Percentiles rank a stretch among this genome's conserved stretches.
Conservation (phyloP, 1,140 invertebrate genomes). For the Ips nitidus region DNA sequence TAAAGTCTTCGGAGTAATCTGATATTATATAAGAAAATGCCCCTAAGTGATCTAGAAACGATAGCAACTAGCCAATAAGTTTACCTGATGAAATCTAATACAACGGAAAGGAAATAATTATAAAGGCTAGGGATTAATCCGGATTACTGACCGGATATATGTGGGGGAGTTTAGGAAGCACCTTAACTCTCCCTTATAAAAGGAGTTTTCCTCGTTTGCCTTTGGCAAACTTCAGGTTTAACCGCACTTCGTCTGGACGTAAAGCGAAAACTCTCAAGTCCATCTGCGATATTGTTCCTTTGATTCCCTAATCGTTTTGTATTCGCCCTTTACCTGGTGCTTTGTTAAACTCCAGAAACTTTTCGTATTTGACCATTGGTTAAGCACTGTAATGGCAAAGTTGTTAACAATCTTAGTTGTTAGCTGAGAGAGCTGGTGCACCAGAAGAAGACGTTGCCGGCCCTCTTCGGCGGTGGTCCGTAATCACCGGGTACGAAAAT, state of each 20-base stretch:
- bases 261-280: no score
- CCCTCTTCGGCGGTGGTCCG: constrained; percentile 46
- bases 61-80: constrained; percentile 4
- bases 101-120: constrained; percentile 19
- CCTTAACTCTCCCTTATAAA: neutral
- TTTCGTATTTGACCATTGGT: no score
- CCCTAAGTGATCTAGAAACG: neutral
- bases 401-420: no score
- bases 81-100: constrained; percentile 14
- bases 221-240: neutral
- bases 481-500: constrained; percentile 49
- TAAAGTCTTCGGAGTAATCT: no score
- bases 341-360: no score
- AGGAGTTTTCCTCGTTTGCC: neutral
- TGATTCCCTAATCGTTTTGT: no score
- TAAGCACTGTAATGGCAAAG: no score
- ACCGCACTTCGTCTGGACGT: no score
- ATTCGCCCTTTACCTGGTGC: no score
- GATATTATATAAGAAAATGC: neutral
- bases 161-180: constrained; percentile 15
- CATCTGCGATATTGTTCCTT: no score
- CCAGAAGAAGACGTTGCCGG: constrained; percentile 26
- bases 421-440: no score
- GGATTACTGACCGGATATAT: constrained; percentile 22
- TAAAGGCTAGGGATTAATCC: constrained; percentile 19